phyloP scores from a whole-genome alignment of 1,140 invertebrate species.

The Musca domestica region DNA sequence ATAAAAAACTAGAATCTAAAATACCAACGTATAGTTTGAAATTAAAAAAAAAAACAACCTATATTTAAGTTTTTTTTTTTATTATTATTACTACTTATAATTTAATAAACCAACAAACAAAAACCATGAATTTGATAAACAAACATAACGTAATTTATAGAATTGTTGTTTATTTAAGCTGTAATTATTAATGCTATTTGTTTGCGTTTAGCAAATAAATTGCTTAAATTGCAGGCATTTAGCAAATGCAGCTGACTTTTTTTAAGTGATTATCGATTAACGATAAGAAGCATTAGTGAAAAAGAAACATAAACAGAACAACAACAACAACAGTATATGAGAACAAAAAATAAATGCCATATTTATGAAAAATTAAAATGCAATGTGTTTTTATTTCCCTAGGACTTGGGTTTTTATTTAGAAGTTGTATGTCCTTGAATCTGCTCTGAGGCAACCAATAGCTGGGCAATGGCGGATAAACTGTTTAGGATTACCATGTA shows the following conservation, averaged over 20 bases:
- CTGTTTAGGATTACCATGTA: too few relatives aligned
- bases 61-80: too few relatives aligned
- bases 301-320: background rate
- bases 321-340: background rate
- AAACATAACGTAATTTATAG: constrained; percentile 5
- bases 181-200: constrained; percentile 2
- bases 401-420: too few relatives aligned
- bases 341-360: constrained; percentile 13
- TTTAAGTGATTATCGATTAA: constrained; percentile 12
- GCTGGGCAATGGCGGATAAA: too few relatives aligned
- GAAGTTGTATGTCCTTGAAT: too few relatives aligned
- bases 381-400: constrained; percentile 11
- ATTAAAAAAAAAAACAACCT: too few relatives aligned
- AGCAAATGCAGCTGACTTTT: constrained; percentile 6
- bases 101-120: background rate
- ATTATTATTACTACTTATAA: constrained; percentile 1
- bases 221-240: background rate
- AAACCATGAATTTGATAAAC: background rate
- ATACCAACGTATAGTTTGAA: background rate
- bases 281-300: constrained; percentile 17
- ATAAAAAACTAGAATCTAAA: background rate
- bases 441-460: too few relatives aligned
- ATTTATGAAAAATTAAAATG: constrained; percentile 17
- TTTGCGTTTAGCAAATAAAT: background rate
- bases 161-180: constrained; percentile 16